Base-by-base conservation (phyloP, 2,888 invertebrate genomes). In the Hofmannophila pseudospretella region DNA sequence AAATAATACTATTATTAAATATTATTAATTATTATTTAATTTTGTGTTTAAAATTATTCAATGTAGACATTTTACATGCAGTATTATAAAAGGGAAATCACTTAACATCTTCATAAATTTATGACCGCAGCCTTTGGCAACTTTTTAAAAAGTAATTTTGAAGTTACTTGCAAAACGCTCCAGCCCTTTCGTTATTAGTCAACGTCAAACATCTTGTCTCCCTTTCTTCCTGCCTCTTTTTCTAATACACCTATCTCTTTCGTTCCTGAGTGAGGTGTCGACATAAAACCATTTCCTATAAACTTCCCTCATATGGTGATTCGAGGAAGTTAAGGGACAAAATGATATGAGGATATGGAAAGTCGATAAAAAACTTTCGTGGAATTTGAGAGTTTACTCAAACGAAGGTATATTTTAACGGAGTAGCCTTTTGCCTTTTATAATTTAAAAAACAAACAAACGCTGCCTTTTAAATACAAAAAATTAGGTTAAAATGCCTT, bases 71-170 rank as follows among this genome's bases (percentile, higher is more conserved):
- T n/a, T n/a, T n/a, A n/a, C n/a, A n/a, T n/a, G n/a, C n/a, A n/a
- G n/a, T n/a, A n/a, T n/a, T n/a, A n/a, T n/a, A n/a, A n/a, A n/a
- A n/a, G n/a, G n/a, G n/a, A n/a, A n/a, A 16, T 16, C 16, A n/a
- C 16, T 16, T 5, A 3, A 5, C 16, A 16, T 16, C 16, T 16
- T 5, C 3, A 16, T 16, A 5, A 5, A 4, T 5, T 5, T 16
- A 16, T 16, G 16, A 16, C 5, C 16, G 3, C 16, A 16, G 5
- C 3, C 16, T 16, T 16, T 30, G 14, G 31, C 16, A 33, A 25
- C 14, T 25, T 33, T 33, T 33, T 33, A 33, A 33, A 33, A 33
- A 33, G 33, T 33, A 33, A 33, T 33, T 33, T 32, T 32, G 22
- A 32, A 32, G 32, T 32, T 32, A 22, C 32, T 22, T 11, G 22